Conservation (phyloP, 2,888 invertebrate species). For the Exocentrus adspersus region DNA sequence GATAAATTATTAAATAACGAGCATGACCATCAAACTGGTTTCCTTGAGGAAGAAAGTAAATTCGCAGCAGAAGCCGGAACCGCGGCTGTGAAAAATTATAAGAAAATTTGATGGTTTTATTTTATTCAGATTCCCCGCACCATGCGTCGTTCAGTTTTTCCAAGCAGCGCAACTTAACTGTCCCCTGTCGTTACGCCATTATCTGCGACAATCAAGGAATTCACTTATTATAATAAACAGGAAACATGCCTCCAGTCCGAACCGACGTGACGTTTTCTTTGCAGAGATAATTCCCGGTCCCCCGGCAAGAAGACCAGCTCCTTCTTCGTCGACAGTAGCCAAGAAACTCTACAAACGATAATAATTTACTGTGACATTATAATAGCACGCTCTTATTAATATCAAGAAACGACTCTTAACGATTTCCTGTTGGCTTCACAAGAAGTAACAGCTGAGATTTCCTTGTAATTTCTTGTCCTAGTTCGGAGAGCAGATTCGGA, state of each 20-base stretch:
- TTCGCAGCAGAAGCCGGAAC: too few species aligned
- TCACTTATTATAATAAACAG: conserved; percentile 11
- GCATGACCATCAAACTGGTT: too few species aligned
- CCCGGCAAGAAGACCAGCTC: background rate
- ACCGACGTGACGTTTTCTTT: background rate
- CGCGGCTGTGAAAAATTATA: too few species aligned
- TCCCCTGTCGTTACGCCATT: too few species aligned
- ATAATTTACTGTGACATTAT: conserved; percentile 7
- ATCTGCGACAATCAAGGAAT: too few species aligned
- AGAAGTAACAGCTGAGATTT: background rate
- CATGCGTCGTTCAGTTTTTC: too few species aligned
- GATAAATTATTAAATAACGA: too few species aligned
- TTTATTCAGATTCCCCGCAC: too few species aligned
- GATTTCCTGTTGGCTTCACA: background rate
- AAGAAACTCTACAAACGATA: too few species aligned
- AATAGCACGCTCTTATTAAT: conserved; percentile 1
- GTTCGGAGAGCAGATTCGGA: background rate
- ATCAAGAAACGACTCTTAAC: background rate
- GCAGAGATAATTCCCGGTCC: background rate
- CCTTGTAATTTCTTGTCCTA: background rate
- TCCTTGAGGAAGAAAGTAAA: too few species aligned
- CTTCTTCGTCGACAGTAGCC: background rate
- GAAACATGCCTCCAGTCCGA: background rate
- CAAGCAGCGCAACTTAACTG: too few species aligned
- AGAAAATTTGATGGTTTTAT: too few species aligned